A percentile compares a stretch with the other conserved stretches of the same genome.
Conservation (phyloP, 2,888 invertebrate species). For the Ischnus inquisitorius region DNA sequence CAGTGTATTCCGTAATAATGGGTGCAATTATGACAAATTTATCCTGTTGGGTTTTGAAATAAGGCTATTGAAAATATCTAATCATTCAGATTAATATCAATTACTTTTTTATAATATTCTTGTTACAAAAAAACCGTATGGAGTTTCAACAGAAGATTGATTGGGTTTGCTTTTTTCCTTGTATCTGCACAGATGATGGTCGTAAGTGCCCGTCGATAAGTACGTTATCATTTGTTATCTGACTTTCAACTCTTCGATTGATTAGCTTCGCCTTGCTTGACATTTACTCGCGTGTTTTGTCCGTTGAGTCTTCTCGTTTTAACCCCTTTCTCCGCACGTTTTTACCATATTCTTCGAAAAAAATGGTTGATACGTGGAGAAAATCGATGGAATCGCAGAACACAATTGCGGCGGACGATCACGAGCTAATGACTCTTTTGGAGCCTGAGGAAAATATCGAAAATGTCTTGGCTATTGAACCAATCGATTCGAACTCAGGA, state of each 20-base stretch:
- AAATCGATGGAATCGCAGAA: slow-evolving; percentile 20
- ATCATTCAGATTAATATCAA: too few relatives aligned
- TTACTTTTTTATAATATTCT: too few relatives aligned
- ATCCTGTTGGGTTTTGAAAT: too few relatives aligned
- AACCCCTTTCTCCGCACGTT: not conserved
- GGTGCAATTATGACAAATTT: too few relatives aligned
- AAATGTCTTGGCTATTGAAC: not conserved
- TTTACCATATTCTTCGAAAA: not conserved
- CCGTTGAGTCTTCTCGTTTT: slow-evolving; percentile 5
- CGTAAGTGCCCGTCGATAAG: not conserved
- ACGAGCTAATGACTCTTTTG: not conserved
- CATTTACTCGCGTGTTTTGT: not conserved
- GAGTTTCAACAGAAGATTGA: too few relatives aligned
- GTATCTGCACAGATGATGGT: not conserved
- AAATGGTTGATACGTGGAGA: slow-evolving; percentile 26
- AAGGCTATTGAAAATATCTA: too few relatives aligned
- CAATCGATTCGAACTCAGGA: not conserved
- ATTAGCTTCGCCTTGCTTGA: not conserved
- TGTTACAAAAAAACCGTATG: too few relatives aligned
- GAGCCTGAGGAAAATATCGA: not conserved
- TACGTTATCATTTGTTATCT: not conserved
- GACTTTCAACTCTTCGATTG: not conserved
- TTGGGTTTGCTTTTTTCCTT: not conserved
- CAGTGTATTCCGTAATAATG: too few relatives aligned
- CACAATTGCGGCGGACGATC: not conserved